Base-by-base conservation (phyloP, 2,113 vertebrate genomes). In the Calyptomena viridis region DNA sequence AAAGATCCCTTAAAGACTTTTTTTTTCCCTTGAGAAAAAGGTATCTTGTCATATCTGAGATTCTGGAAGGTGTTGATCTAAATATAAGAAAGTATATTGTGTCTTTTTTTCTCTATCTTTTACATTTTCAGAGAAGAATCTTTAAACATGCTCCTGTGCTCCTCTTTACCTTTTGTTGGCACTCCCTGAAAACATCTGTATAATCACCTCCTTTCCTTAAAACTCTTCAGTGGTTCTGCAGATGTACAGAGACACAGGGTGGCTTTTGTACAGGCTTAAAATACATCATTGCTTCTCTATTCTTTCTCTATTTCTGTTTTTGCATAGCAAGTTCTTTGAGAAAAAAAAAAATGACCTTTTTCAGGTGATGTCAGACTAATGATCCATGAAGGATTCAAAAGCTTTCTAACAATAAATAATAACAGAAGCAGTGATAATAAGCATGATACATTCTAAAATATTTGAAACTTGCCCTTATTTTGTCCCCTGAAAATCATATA, bases 401-500 rank as follows among this genome's bases (percentile, higher is more conserved):
- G 8, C 22, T 60, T 75, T 78, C 27, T 75, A 22, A 44, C 49
- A 79, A 53, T 64, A 89, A 84, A 88, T 73, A 87, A 68, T 27
- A 95, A 64, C 33, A 95, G 24, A 19, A 68, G 11, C 30, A 84
- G n/a, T 55, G 28, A 35, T 62, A 89, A 86, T 63, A 55, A 77
- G 31, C 15, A 14, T 27, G 28, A 55, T 35, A 50, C 23, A 58
- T 71, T 72, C 8, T 72, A 7, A 69, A 82, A 16, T 46, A 33
- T 47, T 95, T 82, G 18, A 81, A 42, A 75, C 19, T 79, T 93
- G 21, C 22, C 52, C 44, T 69, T 84, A 40, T 67, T 89, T 89
- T 84, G 24, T 76, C 44, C 56, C 33, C 27, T 72, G 72, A 78
- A 96, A 95, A 33, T 87, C 52, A 60, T 93, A 89, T 31, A 27